Percentiles rank a stretch among this genome's conserved stretches.
Evolutionary conservation across 1,140 invertebrate genomes (phyloP).

Genomic region (Olivierus martensii): DNA sequence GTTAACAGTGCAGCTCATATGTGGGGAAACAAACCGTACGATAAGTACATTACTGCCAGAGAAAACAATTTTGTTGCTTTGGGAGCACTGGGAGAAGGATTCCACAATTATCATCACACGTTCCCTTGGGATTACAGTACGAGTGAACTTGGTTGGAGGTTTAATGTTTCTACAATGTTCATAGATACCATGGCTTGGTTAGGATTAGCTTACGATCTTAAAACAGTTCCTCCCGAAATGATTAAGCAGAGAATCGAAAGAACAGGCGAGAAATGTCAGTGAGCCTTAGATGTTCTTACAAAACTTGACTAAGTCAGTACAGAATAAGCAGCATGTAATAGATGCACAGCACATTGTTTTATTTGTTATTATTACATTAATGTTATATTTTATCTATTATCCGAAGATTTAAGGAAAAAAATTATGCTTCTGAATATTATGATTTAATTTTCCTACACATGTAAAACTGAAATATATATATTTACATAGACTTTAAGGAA

Average conservation of each 20-base stretch:
- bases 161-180: slow-evolving; percentile 38
- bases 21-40: slow-evolving; percentile 82
- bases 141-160: slow-evolving; percentile 33
- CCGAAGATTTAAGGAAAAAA: no score
- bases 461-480: no score
- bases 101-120: slow-evolving; percentile 42
- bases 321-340: no score
- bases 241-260: slow-evolving; percentile 34
- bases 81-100: slow-evolving; percentile 38
- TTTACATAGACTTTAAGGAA: no score
- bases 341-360: no score
- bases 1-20: slow-evolving; percentile 92
- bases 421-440: no score
- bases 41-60: slow-evolving; percentile 41
- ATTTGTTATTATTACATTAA: no score
- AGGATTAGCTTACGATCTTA: slow-evolving; percentile 36
- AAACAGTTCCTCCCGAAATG: slow-evolving; percentile 28
- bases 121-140: slow-evolving; percentile 38
- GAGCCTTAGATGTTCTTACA: no score
- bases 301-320: no score
- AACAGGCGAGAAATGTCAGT: slow-evolving; percentile 40
- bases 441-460: no score
- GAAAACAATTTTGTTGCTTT: slow-evolving; percentile 36
- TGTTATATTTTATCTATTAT: no score
- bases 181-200: slow-evolving; percentile 36